Evolutionary conservation across 2,797 vertebrate species (phyloP).

Genomic region (Salmo trutta): DNA sequence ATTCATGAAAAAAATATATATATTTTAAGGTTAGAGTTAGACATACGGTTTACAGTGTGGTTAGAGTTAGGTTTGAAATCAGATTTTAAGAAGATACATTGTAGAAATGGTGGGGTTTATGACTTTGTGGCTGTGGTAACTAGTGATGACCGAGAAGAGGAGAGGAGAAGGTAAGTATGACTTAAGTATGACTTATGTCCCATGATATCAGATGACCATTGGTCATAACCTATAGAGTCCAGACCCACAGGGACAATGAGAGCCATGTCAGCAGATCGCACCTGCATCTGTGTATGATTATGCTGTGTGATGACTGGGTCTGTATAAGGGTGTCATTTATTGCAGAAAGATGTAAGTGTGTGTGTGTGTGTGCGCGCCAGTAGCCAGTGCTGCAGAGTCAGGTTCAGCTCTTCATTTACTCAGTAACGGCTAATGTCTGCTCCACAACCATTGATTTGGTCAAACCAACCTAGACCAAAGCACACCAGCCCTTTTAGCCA

Average conservation of each 20-base stretch:
- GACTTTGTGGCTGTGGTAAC: background rate
- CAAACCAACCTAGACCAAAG: slow-evolving; percentile 29
- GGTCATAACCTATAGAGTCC: slow-evolving; percentile 57
- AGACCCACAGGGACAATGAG: slow-evolving; percentile 49
- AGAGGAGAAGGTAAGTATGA: background rate
- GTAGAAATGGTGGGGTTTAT: too few species aligned
- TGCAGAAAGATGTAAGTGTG: background rate
- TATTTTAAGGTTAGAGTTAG: too few species aligned
- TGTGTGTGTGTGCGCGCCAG: background rate
- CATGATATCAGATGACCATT: slow-evolving; percentile 68
- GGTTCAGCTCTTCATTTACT: too few species aligned
- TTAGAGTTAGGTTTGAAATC: too few species aligned
- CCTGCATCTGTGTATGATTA: slow-evolving; percentile 58
- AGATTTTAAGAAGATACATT: too few species aligned
- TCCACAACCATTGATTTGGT: slow-evolving; percentile 66
- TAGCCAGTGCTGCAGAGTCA: background rate
- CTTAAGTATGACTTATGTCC: background rate
- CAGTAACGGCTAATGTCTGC: too few species aligned
- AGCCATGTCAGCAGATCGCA: slow-evolving; percentile 68
- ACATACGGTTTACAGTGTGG: too few species aligned
- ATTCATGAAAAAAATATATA: too few species aligned
- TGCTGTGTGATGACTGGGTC: slow-evolving; percentile 60
- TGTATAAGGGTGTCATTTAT: slow-evolving; percentile 39
- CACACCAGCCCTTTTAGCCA: background rate
- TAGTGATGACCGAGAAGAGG: background rate